Conservation (phyloP, 2,113 vertebrate genomes). For the Vidua chalybeata region DNA sequence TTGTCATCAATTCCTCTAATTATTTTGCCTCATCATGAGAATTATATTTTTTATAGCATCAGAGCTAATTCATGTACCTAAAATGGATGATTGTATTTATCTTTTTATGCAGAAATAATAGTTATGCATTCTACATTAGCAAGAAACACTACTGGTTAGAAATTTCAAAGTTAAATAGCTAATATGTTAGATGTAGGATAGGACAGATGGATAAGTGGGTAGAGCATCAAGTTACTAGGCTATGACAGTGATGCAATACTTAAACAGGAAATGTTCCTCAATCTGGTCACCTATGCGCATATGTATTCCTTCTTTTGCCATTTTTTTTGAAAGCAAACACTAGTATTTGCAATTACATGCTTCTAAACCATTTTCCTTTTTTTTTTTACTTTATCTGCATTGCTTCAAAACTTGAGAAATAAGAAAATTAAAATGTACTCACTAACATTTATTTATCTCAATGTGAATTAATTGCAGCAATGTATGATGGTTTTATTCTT, state of each 20-base stretch:
- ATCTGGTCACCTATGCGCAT: neutral
- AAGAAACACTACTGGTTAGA: neutral
- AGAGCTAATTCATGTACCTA: slow-evolving; percentile 1
- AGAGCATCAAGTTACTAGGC: slow-evolving; percentile 1
- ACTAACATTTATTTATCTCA: neutral
- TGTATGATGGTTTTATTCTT: neutral
- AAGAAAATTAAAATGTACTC: neutral
- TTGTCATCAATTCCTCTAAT: slow-evolving; percentile 34
- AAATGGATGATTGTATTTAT: slow-evolving; percentile 10
- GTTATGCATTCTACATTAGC: slow-evolving; percentile 15
- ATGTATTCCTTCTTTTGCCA: neutral
- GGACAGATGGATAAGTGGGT: slow-evolving; percentile 50
- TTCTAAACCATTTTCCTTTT: neutral
- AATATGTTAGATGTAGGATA: neutral
- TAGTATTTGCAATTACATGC: neutral
- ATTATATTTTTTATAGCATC: slow-evolving; percentile 21
- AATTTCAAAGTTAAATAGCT: slow-evolving; percentile 7
- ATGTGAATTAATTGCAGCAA: neutral
- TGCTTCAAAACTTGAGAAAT: neutral
- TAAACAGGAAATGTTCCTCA: slow-evolving; percentile 1
- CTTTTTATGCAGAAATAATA: slow-evolving; percentile 17
- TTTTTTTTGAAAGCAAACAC: neutral
- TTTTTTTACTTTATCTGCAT: neutral
- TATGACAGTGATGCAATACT: neutral
- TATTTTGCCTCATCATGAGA: slow-evolving; percentile 55